A percentile compares a stretch with the other conserved stretches of the same genome.
phyloP scores from a whole-genome alignment of 2,797 vertebrate species.

The Pseudomugil gertrudae region DNA sequence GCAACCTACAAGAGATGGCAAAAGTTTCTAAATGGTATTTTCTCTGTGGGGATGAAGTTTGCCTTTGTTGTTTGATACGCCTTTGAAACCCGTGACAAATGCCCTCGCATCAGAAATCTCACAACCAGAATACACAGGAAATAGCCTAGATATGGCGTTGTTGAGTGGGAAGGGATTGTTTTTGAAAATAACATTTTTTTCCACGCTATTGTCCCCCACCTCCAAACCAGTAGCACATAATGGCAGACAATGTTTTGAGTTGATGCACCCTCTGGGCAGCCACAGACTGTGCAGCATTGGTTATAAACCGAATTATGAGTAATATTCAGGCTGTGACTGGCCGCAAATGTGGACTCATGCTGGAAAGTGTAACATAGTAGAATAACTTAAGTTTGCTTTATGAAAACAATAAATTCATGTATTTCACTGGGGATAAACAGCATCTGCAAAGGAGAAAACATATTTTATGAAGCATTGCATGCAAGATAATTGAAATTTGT shows the following conservation, averaged over 20 bases:
- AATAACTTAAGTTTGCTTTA: slow-evolving; percentile 69
- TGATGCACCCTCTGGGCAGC: slow-evolving; percentile 77
- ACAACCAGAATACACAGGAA: slow-evolving; percentile 85
- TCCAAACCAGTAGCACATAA: slow-evolving; percentile 77
- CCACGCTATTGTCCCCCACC: slow-evolving; percentile 76
- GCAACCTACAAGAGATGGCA: slow-evolving; percentile 60
- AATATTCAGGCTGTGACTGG: slow-evolving; percentile 78
- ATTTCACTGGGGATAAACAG: slow-evolving; percentile 56
- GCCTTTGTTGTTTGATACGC: slow-evolving; percentile 82
- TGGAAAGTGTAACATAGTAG: slow-evolving; percentile 59
- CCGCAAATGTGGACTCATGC: slow-evolving; percentile 67
- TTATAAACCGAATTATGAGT: slow-evolving; percentile 80
- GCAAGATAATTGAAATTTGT: slow-evolving; percentile 48
- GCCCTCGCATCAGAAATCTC: slow-evolving; percentile 84
- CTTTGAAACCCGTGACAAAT: slow-evolving; percentile 85
- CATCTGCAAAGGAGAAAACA: slow-evolving; percentile 31
- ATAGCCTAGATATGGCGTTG: slow-evolving; percentile 81
- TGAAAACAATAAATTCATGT: slow-evolving; percentile 66
- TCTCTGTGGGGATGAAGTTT: slow-evolving; percentile 70
- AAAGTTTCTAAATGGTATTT: slow-evolving; percentile 72
- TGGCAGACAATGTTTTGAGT: slow-evolving; percentile 80
- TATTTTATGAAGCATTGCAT: slow-evolving; percentile 53
- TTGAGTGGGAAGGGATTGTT: slow-evolving; percentile 80
- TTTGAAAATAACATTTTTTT: slow-evolving; percentile 83
- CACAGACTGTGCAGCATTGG: slow-evolving; percentile 79